Evolutionary conservation across 2,113 vertebrate genomes (phyloP), one percentile per base, ranked within the genome.

Genomic region (Nycticorax nycticorax): DNA sequence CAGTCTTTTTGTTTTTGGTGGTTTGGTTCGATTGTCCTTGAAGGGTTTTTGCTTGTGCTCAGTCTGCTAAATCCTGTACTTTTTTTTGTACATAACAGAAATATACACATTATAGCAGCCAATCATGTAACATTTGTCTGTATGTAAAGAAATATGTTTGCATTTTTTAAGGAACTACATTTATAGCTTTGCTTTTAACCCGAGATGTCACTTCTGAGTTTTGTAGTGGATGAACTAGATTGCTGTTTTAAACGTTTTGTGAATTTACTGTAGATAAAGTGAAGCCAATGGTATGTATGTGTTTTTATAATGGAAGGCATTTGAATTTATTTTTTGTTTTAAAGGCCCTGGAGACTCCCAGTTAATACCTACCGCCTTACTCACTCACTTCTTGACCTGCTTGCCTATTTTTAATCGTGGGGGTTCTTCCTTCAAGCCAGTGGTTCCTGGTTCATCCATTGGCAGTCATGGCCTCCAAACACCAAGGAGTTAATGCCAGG

Each of bases 1-100:
- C 97, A 87, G 95, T 98, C 95, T 79, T 97, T 98, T 98, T 98
- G 98, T 98, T 99, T 98, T 98, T 98, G 98, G 98, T 97, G 95
- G 95, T 97, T 97, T 97, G 97, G 98, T 98, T 98, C 92, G 96
- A 94, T 98, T 95, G 97, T 96, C 97, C 91, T 96, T 96, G 95
- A 97, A 94, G 96, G 97, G 97, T 96, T 98, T 97, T 97, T 96
- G 98, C 97, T 98, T 97, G 95, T 98, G 94, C 91, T 97, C 95
- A 96, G 96, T 98, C 95, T 97, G 97, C 97, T 96, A 96, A 96
- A 96, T 97, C 94, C 93, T 97, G 96, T 98, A 96, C 95, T 77
- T 97, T 93, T 88, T 82, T 97, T 98, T 97, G 96, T 98, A 97
- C 97, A 97, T 98, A 98, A 97, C 93, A 97, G 96, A 98, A 98